Evolutionary conservation across 2,797 vertebrate genomes (phyloP), one percentile per base, ranked within the genome.

Genomic region (Amphiprion clarkii): DNA sequence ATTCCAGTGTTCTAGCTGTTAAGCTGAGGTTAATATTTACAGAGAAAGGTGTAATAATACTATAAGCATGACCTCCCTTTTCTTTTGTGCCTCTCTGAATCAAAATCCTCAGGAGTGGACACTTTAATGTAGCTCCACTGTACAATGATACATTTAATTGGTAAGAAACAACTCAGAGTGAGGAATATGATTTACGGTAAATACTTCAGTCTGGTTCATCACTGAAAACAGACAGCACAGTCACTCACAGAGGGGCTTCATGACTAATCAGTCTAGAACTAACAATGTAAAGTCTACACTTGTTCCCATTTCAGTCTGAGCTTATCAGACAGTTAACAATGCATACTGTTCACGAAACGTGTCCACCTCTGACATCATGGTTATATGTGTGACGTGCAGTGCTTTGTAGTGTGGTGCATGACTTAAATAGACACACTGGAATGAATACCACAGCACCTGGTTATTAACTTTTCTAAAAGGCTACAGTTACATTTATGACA

Each of bases 11-110:
- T 72, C 76, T 71, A 74, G 31, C 63, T 25, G 78, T 76, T 69
- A 71, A 88, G 71, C 74, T 36, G 31, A 72, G 75, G 80, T 82
- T 86, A 84, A 88, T 79, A 46, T 90, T 88, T 81, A 83, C 80
- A 88, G 83, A 87, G 85, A 90, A 88, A 91, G 87, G 67, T 87
- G 83, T 67, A 68, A 62, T 87, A 76, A 87, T 64, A 58, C 83
- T 70, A 71, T 58, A 78, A 39, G 75, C 79, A 55, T 77, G 74
- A 81, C 71, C 65, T 76, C 63, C 53, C 23, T 60, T 67, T 42
- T 61, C 60, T 66, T 74, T 85, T 87, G 67, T 80, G 65, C 31
- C 52, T 68, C 52, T 25, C 19, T 63, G 27, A 84, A 68, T 60
- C 51, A 59, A 85, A 81, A 87, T 59, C 72, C 81, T 23, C 67